These are phyloP conservation scores for Orientallactaga sibirica DNA, from an alignment of 2,797 vertebrate species.

Conservation along the genomic window DNA sequence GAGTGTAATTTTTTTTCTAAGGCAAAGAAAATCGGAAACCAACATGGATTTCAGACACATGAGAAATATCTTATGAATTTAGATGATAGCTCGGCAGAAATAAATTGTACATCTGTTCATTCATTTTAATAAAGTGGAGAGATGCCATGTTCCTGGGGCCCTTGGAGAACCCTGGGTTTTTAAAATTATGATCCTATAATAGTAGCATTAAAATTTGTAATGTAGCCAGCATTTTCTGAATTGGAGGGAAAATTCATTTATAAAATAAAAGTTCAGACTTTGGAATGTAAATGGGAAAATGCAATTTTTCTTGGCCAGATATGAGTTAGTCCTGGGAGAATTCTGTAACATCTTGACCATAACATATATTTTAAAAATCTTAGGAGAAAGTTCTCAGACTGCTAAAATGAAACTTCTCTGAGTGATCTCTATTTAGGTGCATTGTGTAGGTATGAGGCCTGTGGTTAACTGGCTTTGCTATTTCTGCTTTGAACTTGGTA, in stretches of 20 bases:
- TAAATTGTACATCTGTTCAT: conserved; percentile 93
- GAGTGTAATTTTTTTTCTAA: conserved; percentile 78
- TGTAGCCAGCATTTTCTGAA: conserved; percentile 83
- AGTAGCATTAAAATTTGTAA: conserved; percentile 87
- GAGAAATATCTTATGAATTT: conserved; percentile 93
- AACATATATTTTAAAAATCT: conserved; percentile 70
- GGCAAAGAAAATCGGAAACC: conserved; percentile 88
- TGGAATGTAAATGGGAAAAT: conserved; percentile 77
- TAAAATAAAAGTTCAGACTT: conserved; percentile 83
- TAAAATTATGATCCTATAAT: conserved; percentile 88
- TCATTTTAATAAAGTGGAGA: conserved; percentile 92
- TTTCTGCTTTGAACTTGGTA: conserved; percentile 72
- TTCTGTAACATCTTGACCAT: conserved; percentile 64
- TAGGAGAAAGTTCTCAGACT: conserved; percentile 58
- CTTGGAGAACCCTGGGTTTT: conserved; percentile 85
- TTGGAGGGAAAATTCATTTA: conserved; percentile 86
- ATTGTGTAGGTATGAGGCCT: conserved; percentile 74
- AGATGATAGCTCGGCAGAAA: conserved; percentile 89
- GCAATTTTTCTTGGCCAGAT: conserved; percentile 71
- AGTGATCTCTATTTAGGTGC: conserved; percentile 77
- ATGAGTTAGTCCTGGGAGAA: conserved; percentile 75
- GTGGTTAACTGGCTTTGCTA: conserved; percentile 67
- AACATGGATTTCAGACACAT: conserved; percentile 88
- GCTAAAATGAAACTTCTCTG: conserved; percentile 66
- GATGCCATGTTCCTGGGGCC: conserved; percentile 84